A percentile compares a stretch with the other conserved stretches of the same genome.
Conservation (phyloP, 1,140 invertebrate species). For the Phocides pigmalion region DNA sequence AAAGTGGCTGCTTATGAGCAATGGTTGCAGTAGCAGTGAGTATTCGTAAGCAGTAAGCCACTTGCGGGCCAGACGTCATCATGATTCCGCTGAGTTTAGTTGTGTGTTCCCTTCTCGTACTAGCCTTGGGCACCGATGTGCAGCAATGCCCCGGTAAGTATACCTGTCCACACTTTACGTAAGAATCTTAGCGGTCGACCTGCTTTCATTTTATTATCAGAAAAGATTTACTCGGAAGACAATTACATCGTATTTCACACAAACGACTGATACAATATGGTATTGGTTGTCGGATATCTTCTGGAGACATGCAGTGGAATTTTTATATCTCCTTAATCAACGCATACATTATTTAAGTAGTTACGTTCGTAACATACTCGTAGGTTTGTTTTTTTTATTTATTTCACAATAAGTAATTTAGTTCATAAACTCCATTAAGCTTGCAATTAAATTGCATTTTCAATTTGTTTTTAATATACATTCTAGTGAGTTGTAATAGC, state of each 20-base stretch:
- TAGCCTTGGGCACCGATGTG: slow-evolving; percentile 48
- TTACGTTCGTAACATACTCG: too few species aligned
- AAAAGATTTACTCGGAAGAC: slow-evolving; percentile 30
- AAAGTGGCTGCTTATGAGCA: slow-evolving; percentile 6
- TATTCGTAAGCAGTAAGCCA: background rate
- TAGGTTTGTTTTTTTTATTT: too few species aligned
- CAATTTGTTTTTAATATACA: too few species aligned
- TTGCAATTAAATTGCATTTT: too few species aligned
- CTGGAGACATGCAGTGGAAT: background rate
- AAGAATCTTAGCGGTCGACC: slow-evolving; percentile 41
- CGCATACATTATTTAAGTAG: too few species aligned
- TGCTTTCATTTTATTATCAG: slow-evolving; percentile 46
- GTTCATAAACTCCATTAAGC: too few species aligned
- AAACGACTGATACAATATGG: slow-evolving; percentile 1
- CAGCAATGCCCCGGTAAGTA: slow-evolving; percentile 54
- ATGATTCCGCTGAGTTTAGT: slow-evolving; percentile 52
- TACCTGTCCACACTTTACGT: slow-evolving; percentile 41
- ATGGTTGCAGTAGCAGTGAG: slow-evolving; percentile 1
- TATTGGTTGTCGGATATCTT: background rate
- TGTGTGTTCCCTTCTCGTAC: slow-evolving; percentile 43
- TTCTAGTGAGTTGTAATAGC: too few species aligned
- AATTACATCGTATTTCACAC: slow-evolving; percentile 1
- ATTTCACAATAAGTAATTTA: too few species aligned
- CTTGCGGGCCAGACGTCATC: slow-evolving; percentile 40
- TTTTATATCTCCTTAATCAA: too few species aligned